Evolutionary conservation across 2,888 invertebrate genomes (phyloP).

Genomic region (Phorcus lineatus): DNA sequence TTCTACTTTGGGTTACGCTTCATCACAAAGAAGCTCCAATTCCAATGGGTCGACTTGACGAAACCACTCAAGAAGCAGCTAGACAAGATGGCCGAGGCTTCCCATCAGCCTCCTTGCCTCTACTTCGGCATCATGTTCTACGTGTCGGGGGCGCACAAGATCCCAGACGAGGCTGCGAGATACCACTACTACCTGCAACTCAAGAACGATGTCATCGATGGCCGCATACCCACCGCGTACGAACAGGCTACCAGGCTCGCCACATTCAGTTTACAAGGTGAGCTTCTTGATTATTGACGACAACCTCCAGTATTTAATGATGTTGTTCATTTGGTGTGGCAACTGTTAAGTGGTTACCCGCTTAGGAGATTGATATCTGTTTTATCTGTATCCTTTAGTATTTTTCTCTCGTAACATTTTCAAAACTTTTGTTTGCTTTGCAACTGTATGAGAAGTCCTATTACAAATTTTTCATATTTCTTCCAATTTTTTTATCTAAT

Average conservation of each 20-base stretch:
- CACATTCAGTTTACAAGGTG: slow-evolving; percentile 91
- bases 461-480: too few relatives aligned
- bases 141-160: slow-evolving; percentile 89
- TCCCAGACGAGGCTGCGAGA: slow-evolving; percentile 94
- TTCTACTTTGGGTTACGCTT: slow-evolving; percentile 96
- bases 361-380: too few relatives aligned
- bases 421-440: too few relatives aligned
- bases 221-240: slow-evolving; percentile 89
- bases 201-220: slow-evolving; percentile 95
- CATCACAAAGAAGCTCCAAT: slow-evolving; percentile 78
- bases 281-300: too few relatives aligned
- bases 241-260: slow-evolving; percentile 94
- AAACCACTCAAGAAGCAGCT: slow-evolving; percentile 94
- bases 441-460: too few relatives aligned
- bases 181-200: slow-evolving; percentile 97
- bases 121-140: slow-evolving; percentile 96
- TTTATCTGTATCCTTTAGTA: too few relatives aligned
- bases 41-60: slow-evolving; percentile 94
- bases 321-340: too few relatives aligned
- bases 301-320: too few relatives aligned
- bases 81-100: slow-evolving; percentile 91
- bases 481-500: too few relatives aligned
- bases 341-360: too few relatives aligned
- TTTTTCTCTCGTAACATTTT: too few relatives aligned
- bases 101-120: slow-evolving; percentile 78